Evolutionary conservation across 2,797 vertebrate genomes (phyloP).

Genomic region (Lepidocolaptes lacrymiger): DNA sequence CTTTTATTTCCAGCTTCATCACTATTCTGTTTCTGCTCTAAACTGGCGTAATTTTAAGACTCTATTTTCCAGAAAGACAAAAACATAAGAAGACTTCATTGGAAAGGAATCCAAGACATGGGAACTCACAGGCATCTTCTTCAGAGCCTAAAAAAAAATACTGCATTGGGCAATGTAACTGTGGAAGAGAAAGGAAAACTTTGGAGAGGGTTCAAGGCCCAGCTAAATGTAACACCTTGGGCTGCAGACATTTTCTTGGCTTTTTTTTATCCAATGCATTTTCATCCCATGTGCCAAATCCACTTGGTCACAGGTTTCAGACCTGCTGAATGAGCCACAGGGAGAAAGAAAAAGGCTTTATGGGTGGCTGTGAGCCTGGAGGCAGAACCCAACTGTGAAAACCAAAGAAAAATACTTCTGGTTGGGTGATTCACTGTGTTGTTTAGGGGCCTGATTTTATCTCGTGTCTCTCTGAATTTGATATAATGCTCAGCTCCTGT

Average conservation of each 20-base stretch:
- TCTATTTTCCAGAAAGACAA: not conserved
- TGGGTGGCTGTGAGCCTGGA: not conserved
- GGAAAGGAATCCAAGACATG: not conserved
- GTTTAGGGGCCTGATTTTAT: not conserved
- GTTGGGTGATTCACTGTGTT: not conserved
- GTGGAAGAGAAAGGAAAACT: not conserved
- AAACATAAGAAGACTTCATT: not conserved
- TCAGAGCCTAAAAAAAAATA: not conserved
- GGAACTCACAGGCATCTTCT: not conserved
- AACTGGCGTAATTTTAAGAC: not conserved
- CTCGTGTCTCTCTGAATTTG: not conserved
- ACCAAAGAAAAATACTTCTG: conserved; percentile 6
- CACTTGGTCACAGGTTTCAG: not conserved
- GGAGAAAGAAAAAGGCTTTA: not conserved
- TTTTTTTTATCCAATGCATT: conserved; percentile 15
- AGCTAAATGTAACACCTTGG: not conserved
- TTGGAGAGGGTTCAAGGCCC: not conserved
- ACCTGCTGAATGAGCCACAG: not conserved
- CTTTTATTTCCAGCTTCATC: not conserved
- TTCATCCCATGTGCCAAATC: not conserved
- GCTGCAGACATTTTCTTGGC: conserved; percentile 3
- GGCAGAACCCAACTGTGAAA: not conserved
- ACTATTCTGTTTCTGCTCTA: not conserved
- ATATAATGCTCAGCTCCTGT: not conserved
- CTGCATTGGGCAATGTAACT: not conserved